Evolutionary conservation across 2,888 invertebrate genomes (phyloP).

Genomic region (Orthosia cruda): DNA sequence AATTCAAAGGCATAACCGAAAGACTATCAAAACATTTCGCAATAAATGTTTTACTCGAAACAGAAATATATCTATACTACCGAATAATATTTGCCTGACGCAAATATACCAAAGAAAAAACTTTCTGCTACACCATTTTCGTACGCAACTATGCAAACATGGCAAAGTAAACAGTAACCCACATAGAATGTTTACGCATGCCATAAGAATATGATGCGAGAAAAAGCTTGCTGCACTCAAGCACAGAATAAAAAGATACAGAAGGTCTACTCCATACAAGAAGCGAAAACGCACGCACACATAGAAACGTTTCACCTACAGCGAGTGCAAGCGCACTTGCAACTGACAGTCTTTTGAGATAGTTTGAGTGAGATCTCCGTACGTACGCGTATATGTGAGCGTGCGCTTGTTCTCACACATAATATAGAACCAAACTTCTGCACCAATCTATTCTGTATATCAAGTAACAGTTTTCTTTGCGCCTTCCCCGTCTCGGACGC

Average conservation of each 20-base stretch:
- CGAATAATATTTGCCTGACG: constrained; percentile 25
- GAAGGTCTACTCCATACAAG: constrained; percentile 14
- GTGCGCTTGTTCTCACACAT: not conserved
- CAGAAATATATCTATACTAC: not conserved
- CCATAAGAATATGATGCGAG: constrained; percentile 66
- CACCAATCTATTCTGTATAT: not conserved
- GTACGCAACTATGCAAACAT: constrained; percentile 61
- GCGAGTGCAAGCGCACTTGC: not conserved
- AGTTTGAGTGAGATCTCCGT: too few relatives aligned
- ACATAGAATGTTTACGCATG: constrained; percentile 62
- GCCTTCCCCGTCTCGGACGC: constrained; percentile 81
- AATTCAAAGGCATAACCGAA: not conserved
- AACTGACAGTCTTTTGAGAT: not conserved
- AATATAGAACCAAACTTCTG: not conserved
- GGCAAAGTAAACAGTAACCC: constrained; percentile 55
- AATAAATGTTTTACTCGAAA: not conserved
- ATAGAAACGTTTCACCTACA: not conserved
- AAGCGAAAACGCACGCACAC: not conserved
- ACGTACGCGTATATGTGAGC: not conserved
- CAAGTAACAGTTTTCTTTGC: constrained; percentile 83
- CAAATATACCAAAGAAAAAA: constrained; percentile 17
- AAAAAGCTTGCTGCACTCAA: constrained; percentile 73
- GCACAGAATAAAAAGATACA: not conserved
- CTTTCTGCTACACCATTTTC: constrained; percentile 39
- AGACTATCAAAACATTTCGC: not conserved